Conservation (phyloP, 2,888 invertebrate genomes). For the Mesoligia furuncula region DNA sequence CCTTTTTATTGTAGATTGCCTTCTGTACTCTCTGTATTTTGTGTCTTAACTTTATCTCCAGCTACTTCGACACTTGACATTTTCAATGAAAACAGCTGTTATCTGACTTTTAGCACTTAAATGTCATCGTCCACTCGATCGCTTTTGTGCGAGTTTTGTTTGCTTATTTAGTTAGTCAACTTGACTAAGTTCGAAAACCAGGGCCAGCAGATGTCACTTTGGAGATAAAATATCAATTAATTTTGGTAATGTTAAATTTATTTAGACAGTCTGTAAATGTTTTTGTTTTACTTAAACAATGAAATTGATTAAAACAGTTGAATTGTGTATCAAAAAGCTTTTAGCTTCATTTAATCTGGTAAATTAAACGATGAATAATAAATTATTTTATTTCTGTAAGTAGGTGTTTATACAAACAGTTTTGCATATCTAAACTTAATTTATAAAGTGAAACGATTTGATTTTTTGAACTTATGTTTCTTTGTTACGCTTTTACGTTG, state of each 20-base stretch:
- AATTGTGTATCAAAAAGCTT: not conserved
- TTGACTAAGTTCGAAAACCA: constrained; percentile 37
- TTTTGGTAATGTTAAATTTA: constrained; percentile 23
- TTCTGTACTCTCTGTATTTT: too few relatives aligned
- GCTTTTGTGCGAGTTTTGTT: constrained; percentile 41
- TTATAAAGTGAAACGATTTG: too few relatives aligned
- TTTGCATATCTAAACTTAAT: not conserved
- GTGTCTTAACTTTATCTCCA: not conserved
- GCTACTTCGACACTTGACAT: not conserved
- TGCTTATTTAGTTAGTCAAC: constrained; percentile 16
- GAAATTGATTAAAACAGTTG: not conserved
- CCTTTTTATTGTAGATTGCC: too few relatives aligned
- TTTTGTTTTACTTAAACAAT: constrained; percentile 20
- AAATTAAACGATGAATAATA: not conserved
- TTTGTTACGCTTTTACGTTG: too few relatives aligned
- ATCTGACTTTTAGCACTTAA: constrained; percentile 26
- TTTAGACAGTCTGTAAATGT: constrained; percentile 7
- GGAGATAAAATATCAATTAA: constrained; percentile 49
- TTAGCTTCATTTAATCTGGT: not conserved
- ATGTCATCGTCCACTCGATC: constrained; percentile 29
- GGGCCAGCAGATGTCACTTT: constrained; percentile 39
- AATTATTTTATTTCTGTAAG: not conserved
- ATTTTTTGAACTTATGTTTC: too few relatives aligned
- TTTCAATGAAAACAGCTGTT: constrained; percentile 13
- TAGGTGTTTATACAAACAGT: too few relatives aligned